Evolutionary conservation across 2,888 invertebrate genomes (phyloP), one percentile per base, ranked within the genome.

Genomic region (Gortyna flavago): DNA sequence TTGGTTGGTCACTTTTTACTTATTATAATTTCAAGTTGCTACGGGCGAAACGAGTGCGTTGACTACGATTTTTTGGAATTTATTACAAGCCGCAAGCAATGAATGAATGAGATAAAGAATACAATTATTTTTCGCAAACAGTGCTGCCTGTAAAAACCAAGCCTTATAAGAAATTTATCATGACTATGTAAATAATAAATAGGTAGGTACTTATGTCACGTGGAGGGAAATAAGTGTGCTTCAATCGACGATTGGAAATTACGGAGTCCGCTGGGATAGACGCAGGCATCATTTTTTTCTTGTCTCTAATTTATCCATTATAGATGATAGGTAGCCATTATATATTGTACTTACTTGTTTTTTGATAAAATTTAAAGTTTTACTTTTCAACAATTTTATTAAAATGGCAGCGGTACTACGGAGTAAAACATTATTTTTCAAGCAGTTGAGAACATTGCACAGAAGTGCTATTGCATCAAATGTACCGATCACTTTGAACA

Each of bases 361-460:
- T 51, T 79, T 9, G 0, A 48, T n/a, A n/a, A n/a, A n/a, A n/a
- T 41, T 71, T 67, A 25, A n/a, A 38, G 4, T 32, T 38, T 29
- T 18, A 21, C 35, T 6, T 29, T 21, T 21, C n/a, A 9, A 16
- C 25, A 25, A 11, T 29, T 35, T 25, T 41, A 5, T 65, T 48
- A 44, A 61, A 57, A 77, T 77, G 35, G 21, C 71, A 35, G 51
- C 16, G 25, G 4, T 82, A 62, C 44, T 69, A 18, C 41, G 57
- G 5, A 67, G 67, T 13, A 61, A 68, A 67, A 82, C 59, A 61
- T 61, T 72, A 21, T 61, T 61, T 54, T 32, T n/a, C 16, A 65
- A 66, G 35, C 77, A 82, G 32, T 77, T 82, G 38, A 77, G 69
- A 16, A 54, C 25, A 9, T 65, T 85, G 35, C 62, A 81, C 4